Evolutionary conservation across 2,888 invertebrate genomes (phyloP), one percentile per base, ranked within the genome.

Genomic region (Nasonia oneida): DNA sequence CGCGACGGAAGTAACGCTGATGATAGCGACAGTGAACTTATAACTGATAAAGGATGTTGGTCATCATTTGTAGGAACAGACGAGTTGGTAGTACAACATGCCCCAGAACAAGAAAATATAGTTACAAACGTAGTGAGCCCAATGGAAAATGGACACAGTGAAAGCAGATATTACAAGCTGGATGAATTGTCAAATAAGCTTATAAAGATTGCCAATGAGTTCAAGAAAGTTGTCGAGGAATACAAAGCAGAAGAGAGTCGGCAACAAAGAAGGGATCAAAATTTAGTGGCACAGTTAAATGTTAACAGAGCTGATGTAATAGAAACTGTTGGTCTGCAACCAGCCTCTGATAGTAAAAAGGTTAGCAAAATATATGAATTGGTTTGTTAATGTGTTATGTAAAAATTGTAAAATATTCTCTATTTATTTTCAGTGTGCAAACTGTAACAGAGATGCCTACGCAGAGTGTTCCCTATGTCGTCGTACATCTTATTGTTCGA

Each of bases 381-480:
- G 15, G 15, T 3, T 15, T 50, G 15, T n/a, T 0, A 18, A 18
- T 57, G 4, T n/a, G 3, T 18, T 3, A 0, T 50, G 6, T 18
- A 57, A 57, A 15, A 42, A 57, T 57, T 6, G 6, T 53, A 2
- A 14, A 57, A 57, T 57, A 57, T 57, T 57, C n/a, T 57, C 3
- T 42, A 23, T 79, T 8, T 82, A 73, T 84, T 82, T 83, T 90
- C 88, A 98, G 97, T 98, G 98, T 94, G 97, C 97, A 79, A 98
- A 98, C 93, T 98, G 98, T 92, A 97, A 98, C 93, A 95, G 98
- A 86, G 97, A 97, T 92, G 98, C 98, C 14, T 95, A 97, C 78
- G 97, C 97, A 0, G 97, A 98, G 92, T 98, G 98, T 92, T 98
- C 98, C 0, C 94, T 97, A 67, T 98, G 98, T 91, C 95, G 97